These are phyloP conservation scores for Nemotelus nigrinus DNA, from an alignment of 2,888 invertebrate genomes.

Conservation along the genomic window DNA sequence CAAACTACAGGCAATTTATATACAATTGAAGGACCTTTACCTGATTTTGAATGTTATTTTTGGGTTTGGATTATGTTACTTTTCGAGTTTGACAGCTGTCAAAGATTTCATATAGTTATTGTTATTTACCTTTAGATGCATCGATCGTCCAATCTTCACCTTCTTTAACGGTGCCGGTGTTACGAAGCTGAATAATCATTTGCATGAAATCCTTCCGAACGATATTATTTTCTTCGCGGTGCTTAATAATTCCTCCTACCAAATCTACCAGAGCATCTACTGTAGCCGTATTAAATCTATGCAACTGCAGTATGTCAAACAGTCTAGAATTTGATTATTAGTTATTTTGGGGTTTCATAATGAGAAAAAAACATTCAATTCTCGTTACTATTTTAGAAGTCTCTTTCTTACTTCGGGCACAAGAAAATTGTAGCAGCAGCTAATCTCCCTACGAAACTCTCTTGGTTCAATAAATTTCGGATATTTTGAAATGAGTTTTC, in stretches of 20 bases:
- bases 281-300: neutral
- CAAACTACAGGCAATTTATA: no score
- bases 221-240: slow-evolving; percentile 57
- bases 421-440: slow-evolving; percentile 46
- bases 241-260: slow-evolving; percentile 57
- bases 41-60: neutral
- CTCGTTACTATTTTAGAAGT: no score
- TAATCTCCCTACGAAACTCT: slow-evolving; percentile 39
- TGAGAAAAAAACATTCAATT: no score
- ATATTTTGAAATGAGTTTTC: slow-evolving; percentile 54
- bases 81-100: no score
- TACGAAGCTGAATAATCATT: slow-evolving; percentile 58
- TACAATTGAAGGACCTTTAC: neutral
- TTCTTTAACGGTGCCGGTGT: slow-evolving; percentile 51
- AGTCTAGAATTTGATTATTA: slow-evolving; percentile 31
- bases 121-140: slow-evolving; percentile 46
- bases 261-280: slow-evolving; percentile 50
- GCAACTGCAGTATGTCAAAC: neutral
- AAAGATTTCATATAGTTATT: no score
- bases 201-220: slow-evolving; percentile 61
- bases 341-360: no score
- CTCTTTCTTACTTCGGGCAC: slow-evolving; percentile 49
- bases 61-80: neutral
- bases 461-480: slow-evolving; percentile 14
- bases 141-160: slow-evolving; percentile 46